These are phyloP conservation scores for Ciconia maguari DNA, from an alignment of 2,113 vertebrate species.

Conservation along the genomic window DNA sequence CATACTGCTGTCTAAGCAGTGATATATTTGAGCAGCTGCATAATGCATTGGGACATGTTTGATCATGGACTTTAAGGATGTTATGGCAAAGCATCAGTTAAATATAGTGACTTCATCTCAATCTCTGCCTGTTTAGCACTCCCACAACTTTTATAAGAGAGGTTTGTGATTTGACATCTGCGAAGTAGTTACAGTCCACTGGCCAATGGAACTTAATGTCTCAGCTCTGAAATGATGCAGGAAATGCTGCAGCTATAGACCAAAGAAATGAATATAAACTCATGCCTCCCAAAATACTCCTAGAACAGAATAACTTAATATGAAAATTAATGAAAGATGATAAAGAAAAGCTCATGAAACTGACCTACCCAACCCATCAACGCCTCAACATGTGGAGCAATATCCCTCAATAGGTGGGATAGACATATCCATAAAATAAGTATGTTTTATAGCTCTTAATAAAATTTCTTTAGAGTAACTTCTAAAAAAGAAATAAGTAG, in stretches of 20 bases:
- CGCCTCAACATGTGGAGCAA: background rate
- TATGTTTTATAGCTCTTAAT: background rate
- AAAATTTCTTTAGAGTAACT: background rate
- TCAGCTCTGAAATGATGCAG: background rate
- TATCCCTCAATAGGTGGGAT: background rate
- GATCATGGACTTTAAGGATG: background rate
- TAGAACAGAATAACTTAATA: background rate
- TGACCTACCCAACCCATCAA: background rate
- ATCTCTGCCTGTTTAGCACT: conserved; percentile 16
- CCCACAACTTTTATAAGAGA: background rate
- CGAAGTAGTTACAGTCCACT: background rate
- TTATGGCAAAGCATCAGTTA: conserved; percentile 27
- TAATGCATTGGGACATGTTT: background rate
- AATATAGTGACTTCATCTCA: conserved; percentile 10
- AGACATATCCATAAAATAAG: background rate
- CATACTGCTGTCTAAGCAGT: background rate
- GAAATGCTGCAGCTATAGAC: background rate
- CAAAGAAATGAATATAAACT: background rate
- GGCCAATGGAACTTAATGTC: background rate
- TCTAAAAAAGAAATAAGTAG: background rate
- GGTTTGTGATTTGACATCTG: background rate
- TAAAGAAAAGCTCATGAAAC: background rate
- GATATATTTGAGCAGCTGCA: conserved; percentile 21
- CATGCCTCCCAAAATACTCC: background rate
- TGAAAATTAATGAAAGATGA: background rate